Evolutionary conservation across 2,797 vertebrate species (phyloP).

Genomic region (Megalops cyprinoides): DNA sequence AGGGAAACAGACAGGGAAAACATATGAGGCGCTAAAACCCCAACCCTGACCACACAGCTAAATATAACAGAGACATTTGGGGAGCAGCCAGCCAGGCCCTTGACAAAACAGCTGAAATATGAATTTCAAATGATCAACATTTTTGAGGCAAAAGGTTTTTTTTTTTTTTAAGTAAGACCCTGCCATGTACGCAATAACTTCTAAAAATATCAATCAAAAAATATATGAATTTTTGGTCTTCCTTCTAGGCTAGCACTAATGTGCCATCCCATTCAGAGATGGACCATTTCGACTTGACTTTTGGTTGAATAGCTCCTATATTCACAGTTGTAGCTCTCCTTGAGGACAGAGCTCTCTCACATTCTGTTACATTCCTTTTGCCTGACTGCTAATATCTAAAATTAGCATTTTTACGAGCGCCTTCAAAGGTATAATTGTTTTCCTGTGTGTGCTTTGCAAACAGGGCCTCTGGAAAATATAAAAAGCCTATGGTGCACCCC

Average conservation of each 20-base stretch:
- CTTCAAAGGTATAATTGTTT: conserved; percentile 29
- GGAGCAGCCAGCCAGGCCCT: conserved; percentile 11
- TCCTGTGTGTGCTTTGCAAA: conserved; percentile 9
- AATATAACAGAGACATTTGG: conserved; percentile 34
- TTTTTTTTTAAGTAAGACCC: conserved; percentile 19
- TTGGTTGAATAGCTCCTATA: conserved; percentile 8
- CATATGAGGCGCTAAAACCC: conserved; percentile 35
- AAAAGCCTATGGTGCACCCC: background rate
- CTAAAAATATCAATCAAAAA: conserved; percentile 22
- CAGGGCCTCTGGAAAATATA: background rate
- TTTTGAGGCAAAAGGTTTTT: conserved; percentile 9
- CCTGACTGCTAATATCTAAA: conserved; percentile 33
- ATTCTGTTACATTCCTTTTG: conserved; percentile 15
- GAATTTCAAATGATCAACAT: conserved; percentile 7
- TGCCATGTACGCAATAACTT: conserved; percentile 17
- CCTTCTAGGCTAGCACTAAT: background rate
- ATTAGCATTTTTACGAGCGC: conserved; percentile 13
- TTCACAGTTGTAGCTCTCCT: background rate
- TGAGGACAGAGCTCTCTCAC: background rate
- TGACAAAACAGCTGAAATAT: conserved; percentile 38
- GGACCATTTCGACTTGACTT: background rate
- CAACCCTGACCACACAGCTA: conserved; percentile 43
- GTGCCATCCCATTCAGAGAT: background rate
- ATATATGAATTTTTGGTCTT: conserved; percentile 11
- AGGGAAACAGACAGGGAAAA: conserved; percentile 11